Evolutionary conservation across 2,797 vertebrate species (phyloP).

Genomic region (Sebastes steindachneri): DNA sequence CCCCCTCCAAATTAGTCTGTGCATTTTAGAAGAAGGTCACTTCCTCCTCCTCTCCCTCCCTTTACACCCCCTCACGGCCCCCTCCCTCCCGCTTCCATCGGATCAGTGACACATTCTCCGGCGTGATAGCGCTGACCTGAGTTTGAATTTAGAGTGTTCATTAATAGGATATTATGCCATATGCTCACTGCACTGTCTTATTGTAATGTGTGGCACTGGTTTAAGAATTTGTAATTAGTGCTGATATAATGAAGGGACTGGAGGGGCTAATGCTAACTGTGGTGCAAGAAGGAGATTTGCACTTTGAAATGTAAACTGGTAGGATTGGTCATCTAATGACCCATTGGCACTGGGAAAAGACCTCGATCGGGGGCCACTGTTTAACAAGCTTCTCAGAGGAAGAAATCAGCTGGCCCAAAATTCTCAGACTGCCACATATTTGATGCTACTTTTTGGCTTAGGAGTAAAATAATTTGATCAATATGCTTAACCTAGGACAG

Average conservation of each 20-base stretch:
- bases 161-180: slow-evolving; percentile 99
- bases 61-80: slow-evolving; percentile 50
- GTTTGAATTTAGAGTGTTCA: slow-evolving; percentile 99
- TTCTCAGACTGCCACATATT: background rate
- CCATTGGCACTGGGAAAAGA: slow-evolving; percentile 21
- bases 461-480: background rate
- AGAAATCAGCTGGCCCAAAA: background rate
- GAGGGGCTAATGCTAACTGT: slow-evolving; percentile 91
- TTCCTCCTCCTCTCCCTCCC: slow-evolving; percentile 63
- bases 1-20: slow-evolving; percentile 82
- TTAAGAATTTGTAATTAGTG: slow-evolving; percentile 99
- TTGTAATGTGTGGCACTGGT: slow-evolving; percentile 95
- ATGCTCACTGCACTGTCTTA: slow-evolving; percentile 97
- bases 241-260: slow-evolving; percentile 98
- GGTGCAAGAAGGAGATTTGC: slow-evolving; percentile 84
- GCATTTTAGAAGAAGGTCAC: slow-evolving; percentile 90
- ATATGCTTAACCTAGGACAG: background rate
- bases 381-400: background rate
- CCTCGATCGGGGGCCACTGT: background rate
- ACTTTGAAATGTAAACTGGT: slow-evolving; percentile 76
- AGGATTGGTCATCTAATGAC: slow-evolving; percentile 56
- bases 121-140: slow-evolving; percentile 97
- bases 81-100: slow-evolving; percentile 73
- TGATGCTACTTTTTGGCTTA: background rate
- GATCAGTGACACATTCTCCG: slow-evolving; percentile 91